Evolutionary conservation across 1,140 invertebrate species (phyloP).

Genomic region (Druon quercuslanigerum): DNA sequence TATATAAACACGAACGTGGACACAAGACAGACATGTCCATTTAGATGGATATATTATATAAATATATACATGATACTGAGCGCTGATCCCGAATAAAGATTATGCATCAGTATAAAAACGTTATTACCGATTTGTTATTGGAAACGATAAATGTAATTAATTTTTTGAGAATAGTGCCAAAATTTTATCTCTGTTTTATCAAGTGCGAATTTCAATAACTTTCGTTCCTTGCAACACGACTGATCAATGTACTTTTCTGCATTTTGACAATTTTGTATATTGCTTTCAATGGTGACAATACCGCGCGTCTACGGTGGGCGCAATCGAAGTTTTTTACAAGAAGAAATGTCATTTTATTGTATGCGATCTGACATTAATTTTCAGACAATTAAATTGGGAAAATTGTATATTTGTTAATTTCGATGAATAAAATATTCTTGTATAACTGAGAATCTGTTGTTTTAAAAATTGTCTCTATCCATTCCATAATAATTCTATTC

Average conservation of each 20-base stretch:
- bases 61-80: conserved; percentile 51
- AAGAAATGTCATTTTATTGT: conserved; percentile 45
- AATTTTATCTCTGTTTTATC: conserved; percentile 64
- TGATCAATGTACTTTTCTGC: too few species aligned
- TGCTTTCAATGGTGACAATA: conserved; percentile 51
- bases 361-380: conserved; percentile 38
- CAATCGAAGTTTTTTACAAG: conserved; percentile 50
- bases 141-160: conserved; percentile 58
- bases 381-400: conserved; percentile 66
- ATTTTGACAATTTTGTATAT: neutral
- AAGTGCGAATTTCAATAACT: conserved; percentile 31
- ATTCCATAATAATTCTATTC: too few species aligned
- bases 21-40: conserved; percentile 63
- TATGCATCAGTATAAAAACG: conserved; percentile 50
- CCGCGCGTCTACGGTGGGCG: conserved; percentile 29
- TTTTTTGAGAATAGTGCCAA: conserved; percentile 70
- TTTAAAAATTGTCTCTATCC: too few species aligned
- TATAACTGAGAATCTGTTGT: conserved; percentile 66
- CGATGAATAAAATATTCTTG: conserved; percentile 77
- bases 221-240: conserved; percentile 18
- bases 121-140: conserved; percentile 68
- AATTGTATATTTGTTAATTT: conserved; percentile 77
- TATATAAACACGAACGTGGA: conserved; percentile 47
- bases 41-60: conserved; percentile 66
- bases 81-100: conserved; percentile 41